Conservation (phyloP, 2,888 invertebrate genomes). For the Rhagonycha fulva region DNA sequence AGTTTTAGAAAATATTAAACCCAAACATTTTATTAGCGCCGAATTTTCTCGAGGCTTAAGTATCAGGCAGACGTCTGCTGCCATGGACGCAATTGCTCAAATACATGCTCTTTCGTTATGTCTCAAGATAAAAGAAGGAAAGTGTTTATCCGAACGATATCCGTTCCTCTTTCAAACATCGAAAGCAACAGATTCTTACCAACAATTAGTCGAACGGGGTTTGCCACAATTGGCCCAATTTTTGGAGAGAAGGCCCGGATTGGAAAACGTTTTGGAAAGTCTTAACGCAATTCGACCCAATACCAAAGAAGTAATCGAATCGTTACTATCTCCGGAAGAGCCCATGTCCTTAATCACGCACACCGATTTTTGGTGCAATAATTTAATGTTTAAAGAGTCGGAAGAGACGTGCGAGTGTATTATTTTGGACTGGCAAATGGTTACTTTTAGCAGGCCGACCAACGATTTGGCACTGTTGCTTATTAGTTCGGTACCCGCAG, state of each 20-base stretch:
- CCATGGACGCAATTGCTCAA: constrained; percentile 71
- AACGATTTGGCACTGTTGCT: constrained; percentile 77
- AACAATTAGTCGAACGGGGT: constrained; percentile 76
- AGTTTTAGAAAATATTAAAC: constrained; percentile 75
- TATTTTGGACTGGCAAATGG: constrained; percentile 85
- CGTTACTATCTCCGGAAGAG: constrained; percentile 71
- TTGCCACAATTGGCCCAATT: constrained; percentile 76
- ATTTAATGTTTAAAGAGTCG: constrained; percentile 68
- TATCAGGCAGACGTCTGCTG: constrained; percentile 67
- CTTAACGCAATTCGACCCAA: constrained; percentile 64
- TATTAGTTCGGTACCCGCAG: constrained; percentile 74
- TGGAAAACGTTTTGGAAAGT: constrained; percentile 64
- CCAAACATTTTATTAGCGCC: constrained; percentile 66
- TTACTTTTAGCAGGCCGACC: constrained; percentile 75
- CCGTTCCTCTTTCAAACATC: constrained; percentile 78
- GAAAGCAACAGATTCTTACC: constrained; percentile 78
- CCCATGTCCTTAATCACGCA: constrained; percentile 78
- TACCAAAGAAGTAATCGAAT: constrained; percentile 74
- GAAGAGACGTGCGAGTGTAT: constrained; percentile 63
- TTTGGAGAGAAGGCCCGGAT: constrained; percentile 67
- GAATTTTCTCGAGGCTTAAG: constrained; percentile 73
- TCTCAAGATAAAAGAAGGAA: constrained; percentile 61
- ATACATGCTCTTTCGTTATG: constrained; percentile 75
- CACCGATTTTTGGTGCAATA: constrained; percentile 85
- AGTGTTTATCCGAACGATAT: constrained; percentile 59